A percentile compares a stretch with the other conserved stretches of the same genome.
Conservation (phyloP, 2,888 invertebrate genomes). For the Phalangium opilio region DNA sequence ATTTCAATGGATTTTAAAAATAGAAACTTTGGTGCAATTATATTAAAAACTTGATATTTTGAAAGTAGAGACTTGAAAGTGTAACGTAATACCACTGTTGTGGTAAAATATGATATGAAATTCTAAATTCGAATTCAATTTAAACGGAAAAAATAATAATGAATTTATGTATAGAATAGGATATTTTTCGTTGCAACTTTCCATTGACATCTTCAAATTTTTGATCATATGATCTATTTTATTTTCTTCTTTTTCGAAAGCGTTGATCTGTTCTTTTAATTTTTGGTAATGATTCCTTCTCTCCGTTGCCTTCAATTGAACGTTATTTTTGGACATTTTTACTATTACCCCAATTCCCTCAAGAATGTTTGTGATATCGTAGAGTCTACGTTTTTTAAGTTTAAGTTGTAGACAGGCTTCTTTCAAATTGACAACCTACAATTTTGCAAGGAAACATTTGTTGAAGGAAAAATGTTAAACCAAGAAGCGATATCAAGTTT, state of each 20-base stretch:
- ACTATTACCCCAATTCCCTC: slow-evolving; percentile 35
- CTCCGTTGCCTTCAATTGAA: slow-evolving; percentile 35
- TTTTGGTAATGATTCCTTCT: neutral
- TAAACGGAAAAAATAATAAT: too few species aligned
- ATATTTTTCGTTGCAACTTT: slow-evolving; percentile 16
- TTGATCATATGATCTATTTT: slow-evolving; percentile 51
- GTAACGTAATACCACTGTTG: too few species aligned
- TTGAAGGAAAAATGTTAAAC: neutral
- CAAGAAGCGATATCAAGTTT: too few species aligned
- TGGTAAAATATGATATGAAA: too few species aligned
- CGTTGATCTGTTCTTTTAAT: slow-evolving; percentile 6
- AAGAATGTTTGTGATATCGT: slow-evolving; percentile 36
- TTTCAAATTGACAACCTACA: slow-evolving; percentile 33
- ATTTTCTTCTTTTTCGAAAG: slow-evolving; percentile 49
- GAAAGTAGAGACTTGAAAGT: too few species aligned
- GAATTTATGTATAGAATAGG: too few species aligned
- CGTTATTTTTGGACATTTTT: slow-evolving; percentile 35
- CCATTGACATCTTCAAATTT: slow-evolving; percentile 18
- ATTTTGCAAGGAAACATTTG: neutral
- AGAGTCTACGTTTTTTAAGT: slow-evolving; percentile 34
- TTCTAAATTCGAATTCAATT: too few species aligned
- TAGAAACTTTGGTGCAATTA: too few species aligned
- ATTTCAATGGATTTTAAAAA: too few species aligned
- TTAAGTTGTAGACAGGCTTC: slow-evolving; percentile 31
- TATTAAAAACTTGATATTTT: too few species aligned